Evolutionary conservation across 2,797 vertebrate species (phyloP).

Genomic region (Enteromius afrohamiltoni): DNA sequence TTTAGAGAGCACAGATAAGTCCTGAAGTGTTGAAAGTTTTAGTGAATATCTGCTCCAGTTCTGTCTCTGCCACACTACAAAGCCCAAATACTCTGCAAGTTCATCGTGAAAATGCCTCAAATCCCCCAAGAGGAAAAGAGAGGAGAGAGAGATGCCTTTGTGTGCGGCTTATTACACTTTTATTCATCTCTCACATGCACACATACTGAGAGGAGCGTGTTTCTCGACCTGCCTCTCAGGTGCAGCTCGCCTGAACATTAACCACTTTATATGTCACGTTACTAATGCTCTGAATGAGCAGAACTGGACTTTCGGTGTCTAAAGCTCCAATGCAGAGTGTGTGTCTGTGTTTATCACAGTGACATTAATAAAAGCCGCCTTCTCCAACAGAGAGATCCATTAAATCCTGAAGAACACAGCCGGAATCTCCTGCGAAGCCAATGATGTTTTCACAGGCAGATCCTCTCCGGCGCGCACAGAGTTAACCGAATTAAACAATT

Average conservation of each 20-base stretch:
- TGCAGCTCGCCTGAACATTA: neutral
- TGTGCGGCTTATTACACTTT: constrained; percentile 49
- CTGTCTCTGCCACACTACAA: constrained; percentile 68
- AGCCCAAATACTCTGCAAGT: constrained; percentile 52
- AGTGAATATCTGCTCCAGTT: constrained; percentile 76
- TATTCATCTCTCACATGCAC: neutral
- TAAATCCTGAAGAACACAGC: constrained; percentile 70
- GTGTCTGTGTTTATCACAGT: constrained; percentile 53
- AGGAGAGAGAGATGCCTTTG: neutral
- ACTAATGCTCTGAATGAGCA: neutral
- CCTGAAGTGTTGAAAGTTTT: constrained; percentile 77
- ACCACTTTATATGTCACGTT: neutral
- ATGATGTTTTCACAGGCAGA: constrained; percentile 78
- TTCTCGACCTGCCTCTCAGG: neutral
- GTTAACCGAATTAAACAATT: constrained; percentile 95
- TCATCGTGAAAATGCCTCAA: constrained; percentile 47
- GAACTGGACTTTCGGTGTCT: constrained; percentile 62
- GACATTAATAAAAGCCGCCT: constrained; percentile 74
- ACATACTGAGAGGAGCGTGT: neutral
- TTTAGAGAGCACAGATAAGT: constrained; percentile 56
- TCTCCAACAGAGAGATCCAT: constrained; percentile 74
- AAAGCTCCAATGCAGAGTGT: constrained; percentile 20
- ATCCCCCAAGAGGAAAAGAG: constrained; percentile 52
- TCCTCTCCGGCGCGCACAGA: constrained; percentile 77
- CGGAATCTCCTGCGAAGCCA: constrained; percentile 75